Evolutionary conservation across 2,797 vertebrate genomes (phyloP), one percentile per base, ranked within the genome.

Genomic region (Manis javanica): DNA sequence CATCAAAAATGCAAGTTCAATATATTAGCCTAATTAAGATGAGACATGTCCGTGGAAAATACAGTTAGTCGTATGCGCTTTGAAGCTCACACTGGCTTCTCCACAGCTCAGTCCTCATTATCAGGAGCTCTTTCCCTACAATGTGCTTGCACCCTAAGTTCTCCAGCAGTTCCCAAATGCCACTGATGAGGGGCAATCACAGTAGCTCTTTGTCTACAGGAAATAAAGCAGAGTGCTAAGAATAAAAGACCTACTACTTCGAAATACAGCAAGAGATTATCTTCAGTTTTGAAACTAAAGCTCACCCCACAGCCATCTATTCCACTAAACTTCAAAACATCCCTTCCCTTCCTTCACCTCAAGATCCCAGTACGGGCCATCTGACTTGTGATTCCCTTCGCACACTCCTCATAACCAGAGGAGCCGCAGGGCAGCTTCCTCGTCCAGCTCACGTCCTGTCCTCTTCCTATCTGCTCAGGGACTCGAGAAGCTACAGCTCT

Each of bases 391-490:
- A 4, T 2, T 19, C 51, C 12, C 16, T 19, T 29, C 31, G 16
- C 19, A 4, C n/a, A 6, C 14, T 16, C 4, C 34, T 34, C 3
- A 11, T 5, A 46, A 5, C 87, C 21, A 39, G 37, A 39, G 37
- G 21, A 23, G 26, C 19, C 7, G n/a, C 9, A 39, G 31, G 34
- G 29, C 34, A 12, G 61, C 34, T 7, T 19, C 57, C 31, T 1
- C 0, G 2, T 3, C 7, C 0, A 0, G 53, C 19, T 14, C 0
- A 0, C 0, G 5, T 77, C 42, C 63, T 31, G 49, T 42, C 57
- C 46, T 39, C 23, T 14, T 21, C 85, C 55, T 18, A 2, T 77
- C 31, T 6, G n/a, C 59, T 63, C 51, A 5, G 3, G 3, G 7
- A 5, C 11, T 59, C 10, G 64, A 37, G 68, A n/a, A 84, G 51